These are phyloP conservation scores for Drosophila anomelani DNA, from an alignment of 2,888 invertebrate species.

Conservation along the genomic window DNA sequence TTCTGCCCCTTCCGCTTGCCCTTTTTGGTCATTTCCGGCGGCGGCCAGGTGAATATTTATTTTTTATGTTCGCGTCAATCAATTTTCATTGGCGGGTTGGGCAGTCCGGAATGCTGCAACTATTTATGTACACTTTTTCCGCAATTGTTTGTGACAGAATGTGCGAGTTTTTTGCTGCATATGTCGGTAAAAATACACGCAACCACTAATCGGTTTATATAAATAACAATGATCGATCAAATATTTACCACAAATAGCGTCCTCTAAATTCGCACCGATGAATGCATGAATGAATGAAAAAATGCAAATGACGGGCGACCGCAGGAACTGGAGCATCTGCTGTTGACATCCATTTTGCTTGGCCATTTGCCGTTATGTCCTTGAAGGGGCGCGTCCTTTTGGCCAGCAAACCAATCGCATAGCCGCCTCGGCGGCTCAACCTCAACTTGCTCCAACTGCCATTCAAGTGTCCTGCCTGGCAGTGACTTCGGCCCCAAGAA, in stretches of 20 bases:
- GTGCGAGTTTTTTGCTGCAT: conserved; percentile 26
- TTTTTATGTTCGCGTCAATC: conserved; percentile 55
- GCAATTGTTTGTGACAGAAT: conserved; percentile 49
- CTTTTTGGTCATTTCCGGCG: conserved; percentile 55
- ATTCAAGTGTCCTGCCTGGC: conserved; percentile 41
- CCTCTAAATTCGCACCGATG: conserved; percentile 20
- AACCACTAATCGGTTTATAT: conserved; percentile 35
- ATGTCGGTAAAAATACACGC: conserved; percentile 17
- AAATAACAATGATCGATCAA: conserved; percentile 64
- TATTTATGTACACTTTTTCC: conserved; percentile 37
- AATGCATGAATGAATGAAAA: conserved; percentile 7
- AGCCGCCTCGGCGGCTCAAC: conserved; percentile 26
- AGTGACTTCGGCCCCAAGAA: conserved; percentile 44
- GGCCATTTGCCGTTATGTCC: conserved; percentile 47
- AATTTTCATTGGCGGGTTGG: conserved; percentile 48
- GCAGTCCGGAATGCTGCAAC: neutral
- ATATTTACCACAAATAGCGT: conserved; percentile 34
- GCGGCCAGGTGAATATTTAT: conserved; percentile 45
- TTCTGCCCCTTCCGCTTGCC: conserved; percentile 6
- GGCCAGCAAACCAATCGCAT: conserved; percentile 27
- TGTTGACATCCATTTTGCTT: conserved; percentile 63
- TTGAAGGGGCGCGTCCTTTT: conserved; percentile 25
- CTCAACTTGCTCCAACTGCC: conserved; percentile 44
- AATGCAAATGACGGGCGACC: conserved; percentile 38
- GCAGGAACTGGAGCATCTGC: conserved; percentile 52